Evolutionary conservation across 2,113 vertebrate genomes (phyloP), one percentile per base, ranked within the genome.

Genomic region (Apeltes quadracus): DNA sequence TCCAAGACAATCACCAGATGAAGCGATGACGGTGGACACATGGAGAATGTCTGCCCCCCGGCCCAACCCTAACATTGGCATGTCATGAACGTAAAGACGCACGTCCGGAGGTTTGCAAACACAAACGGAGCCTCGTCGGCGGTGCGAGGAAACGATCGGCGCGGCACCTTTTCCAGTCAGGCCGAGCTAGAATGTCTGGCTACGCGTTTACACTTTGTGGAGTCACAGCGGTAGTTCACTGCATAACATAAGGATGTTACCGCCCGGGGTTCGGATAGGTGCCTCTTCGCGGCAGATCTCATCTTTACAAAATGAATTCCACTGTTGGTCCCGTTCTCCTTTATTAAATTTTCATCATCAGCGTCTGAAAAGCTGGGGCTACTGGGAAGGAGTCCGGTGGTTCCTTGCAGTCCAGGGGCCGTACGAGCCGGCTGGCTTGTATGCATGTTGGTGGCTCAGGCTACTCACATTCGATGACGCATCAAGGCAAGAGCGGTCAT

Each of bases 401-500:
- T 29, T 76, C 79, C 58, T 78, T 55, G 67, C 63, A 75, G 89
- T 82, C 68, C 63, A 29, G 72, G 29, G 64, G 64, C 72, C 32
- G 7, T 34, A 34, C 32, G 32, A 48, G 77, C 74, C 62, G 74
- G 62, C 70, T 82, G 82, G 54, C 41, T 72, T 61, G 58, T 54
- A 36, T 44, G 71, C 64, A 32, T 46, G 71, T 39, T 69, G 77
- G 75, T 22, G 69, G 59, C 66, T 70, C 29, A 55, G 62, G 71
- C 70, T 80, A 71, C 83, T 89, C 88, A 88, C 87, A 85, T 84
- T 83, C 90, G 76, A 43, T 25, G 75, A 65, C 79, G 32, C 72
- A 75, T 85, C 82, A 84, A 87, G 88, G 87, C 83, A 82, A 70
- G 65, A 51, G 75, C 11, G 81, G 88, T 89, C 93, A 94, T 91